Conservation (phyloP, 2,797 vertebrate genomes). For the Lates japonicus region DNA sequence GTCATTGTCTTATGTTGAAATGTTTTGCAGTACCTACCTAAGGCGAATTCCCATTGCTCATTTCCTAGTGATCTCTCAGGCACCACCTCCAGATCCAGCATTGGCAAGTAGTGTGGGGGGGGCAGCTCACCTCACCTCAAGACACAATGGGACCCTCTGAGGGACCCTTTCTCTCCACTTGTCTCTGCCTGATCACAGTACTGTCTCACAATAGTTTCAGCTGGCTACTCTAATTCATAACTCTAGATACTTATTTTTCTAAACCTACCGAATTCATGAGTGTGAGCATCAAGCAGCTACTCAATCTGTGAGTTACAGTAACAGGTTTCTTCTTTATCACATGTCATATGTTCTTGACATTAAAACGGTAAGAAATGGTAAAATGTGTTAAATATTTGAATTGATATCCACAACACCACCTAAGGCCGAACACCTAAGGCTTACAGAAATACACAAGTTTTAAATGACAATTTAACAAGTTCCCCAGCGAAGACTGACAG, state of each 20-base stretch:
- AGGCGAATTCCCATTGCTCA: slow-evolving; percentile 99
- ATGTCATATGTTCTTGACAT: slow-evolving; percentile 32
- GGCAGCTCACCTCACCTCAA: slow-evolving; percentile 74
- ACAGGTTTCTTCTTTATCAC: slow-evolving; percentile 32
- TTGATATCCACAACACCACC: slow-evolving; percentile 12
- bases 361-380: slow-evolving; percentile 3
- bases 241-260: slow-evolving; percentile 2
- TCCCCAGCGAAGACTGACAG: slow-evolving; percentile 24
- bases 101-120: slow-evolving; percentile 87
- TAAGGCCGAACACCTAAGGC: background rate
- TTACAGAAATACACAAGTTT: background rate
- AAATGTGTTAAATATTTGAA: slow-evolving; percentile 2
- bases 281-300: slow-evolving; percentile 19
- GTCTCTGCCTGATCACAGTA: slow-evolving; percentile 46
- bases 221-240: slow-evolving; percentile 59
- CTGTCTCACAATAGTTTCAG: slow-evolving; percentile 20
- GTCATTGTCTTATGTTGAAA: background rate
- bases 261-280: slow-evolving; percentile 38
- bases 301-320: slow-evolving; percentile 6
- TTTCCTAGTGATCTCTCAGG: slow-evolving; percentile 99
- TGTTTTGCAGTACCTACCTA: slow-evolving; percentile 86
- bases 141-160: slow-evolving; percentile 79
- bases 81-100: slow-evolving; percentile 99
- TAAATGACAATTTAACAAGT: slow-evolving; percentile 26
- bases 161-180: slow-evolving; percentile 57